phyloP scores from a whole-genome alignment of 1,140 invertebrate genomes.

The Chelonus insularis region DNA sequence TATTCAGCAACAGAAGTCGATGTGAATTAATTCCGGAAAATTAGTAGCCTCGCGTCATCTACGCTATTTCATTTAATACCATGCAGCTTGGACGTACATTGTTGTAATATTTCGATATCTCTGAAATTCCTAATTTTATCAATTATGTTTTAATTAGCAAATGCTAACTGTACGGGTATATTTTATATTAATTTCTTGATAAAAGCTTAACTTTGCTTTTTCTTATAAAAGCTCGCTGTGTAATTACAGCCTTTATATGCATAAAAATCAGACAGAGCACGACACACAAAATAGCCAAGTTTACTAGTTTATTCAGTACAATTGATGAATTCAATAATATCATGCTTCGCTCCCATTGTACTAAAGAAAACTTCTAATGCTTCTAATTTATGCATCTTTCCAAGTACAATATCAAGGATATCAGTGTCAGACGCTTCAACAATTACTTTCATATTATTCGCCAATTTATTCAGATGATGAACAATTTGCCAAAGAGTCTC shows the following conservation, averaged over 20 bases:
- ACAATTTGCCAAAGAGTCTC: slow-evolving; percentile 19
- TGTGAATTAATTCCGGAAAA: too few species aligned
- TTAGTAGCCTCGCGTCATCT: too few species aligned
- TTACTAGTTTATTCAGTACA: slow-evolving; percentile 39
- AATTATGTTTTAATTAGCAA: too few species aligned
- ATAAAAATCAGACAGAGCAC: slow-evolving; percentile 41
- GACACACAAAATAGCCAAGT: slow-evolving; percentile 39
- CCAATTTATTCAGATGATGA: slow-evolving; percentile 7
- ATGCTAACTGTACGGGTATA: too few species aligned
- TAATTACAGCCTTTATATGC: slow-evolving; percentile 47
- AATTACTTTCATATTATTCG: background rate
- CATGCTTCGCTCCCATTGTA: too few species aligned
- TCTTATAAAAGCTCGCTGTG: slow-evolving; percentile 43
- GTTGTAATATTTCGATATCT: too few species aligned
- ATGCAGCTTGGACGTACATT: too few species aligned
- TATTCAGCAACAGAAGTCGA: too few species aligned
- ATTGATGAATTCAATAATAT: slow-evolving; percentile 42
- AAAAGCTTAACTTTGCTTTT: too few species aligned
- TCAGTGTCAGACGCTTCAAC: slow-evolving; percentile 43
- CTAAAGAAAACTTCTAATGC: slow-evolving; percentile 39
- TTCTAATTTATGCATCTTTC: background rate
- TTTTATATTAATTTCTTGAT: too few species aligned
- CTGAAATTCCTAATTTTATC: too few species aligned
- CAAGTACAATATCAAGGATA: slow-evolving; percentile 42
- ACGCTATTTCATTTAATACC: too few species aligned